A percentile compares a stretch with the other conserved stretches of the same genome.
These are phyloP conservation scores for Turritopsis dohrnii DNA, from an alignment of 30 jellyfish, hydroid and myxozoan genomes.

Conservation along the genomic window DNA sequence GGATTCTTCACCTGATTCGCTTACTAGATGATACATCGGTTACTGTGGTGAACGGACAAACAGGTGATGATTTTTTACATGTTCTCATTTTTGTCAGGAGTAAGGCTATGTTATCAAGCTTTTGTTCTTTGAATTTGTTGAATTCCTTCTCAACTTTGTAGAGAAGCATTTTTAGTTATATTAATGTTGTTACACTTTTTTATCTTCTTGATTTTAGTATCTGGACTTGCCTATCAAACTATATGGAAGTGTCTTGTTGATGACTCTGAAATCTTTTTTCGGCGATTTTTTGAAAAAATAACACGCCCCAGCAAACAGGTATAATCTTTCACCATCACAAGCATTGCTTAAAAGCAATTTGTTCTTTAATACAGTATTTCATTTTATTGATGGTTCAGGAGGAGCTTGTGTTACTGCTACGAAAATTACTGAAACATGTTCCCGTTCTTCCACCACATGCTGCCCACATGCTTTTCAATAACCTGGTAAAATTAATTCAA, in stretches of 20 bases:
- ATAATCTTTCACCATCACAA: not conserved
- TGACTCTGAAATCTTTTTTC: constrained; percentile 68
- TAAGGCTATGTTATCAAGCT: no score
- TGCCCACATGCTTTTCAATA: constrained; percentile 65
- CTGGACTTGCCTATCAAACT: constrained; percentile 52
- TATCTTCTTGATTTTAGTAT: constrained; percentile 33
- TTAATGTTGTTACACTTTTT: not conserved
- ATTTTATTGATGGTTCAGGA: constrained; percentile 33
- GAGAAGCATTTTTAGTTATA: no score
- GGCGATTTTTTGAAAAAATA: constrained; percentile 66
- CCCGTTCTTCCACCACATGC: constrained; percentile 83
- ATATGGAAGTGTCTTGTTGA: constrained; percentile 79
- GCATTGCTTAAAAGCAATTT: not conserved
- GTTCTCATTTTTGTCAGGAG: no score
- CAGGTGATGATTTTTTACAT: constrained; percentile 19
- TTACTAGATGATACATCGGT: constrained; percentile 31
- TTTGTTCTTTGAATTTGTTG: not conserved
- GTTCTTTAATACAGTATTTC: not conserved
- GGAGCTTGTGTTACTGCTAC: constrained; percentile 58
- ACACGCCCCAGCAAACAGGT: constrained; percentile 75
- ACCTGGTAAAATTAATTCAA: constrained; percentile 46
- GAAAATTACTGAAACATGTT: constrained; percentile 52
- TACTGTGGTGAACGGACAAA: constrained; percentile 1
- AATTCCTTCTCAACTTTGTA: not conserved
- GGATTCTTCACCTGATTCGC: constrained; percentile 12